Evolutionary conservation across 2,888 invertebrate species (phyloP).

Genomic region (Polymixis lichenea): DNA sequence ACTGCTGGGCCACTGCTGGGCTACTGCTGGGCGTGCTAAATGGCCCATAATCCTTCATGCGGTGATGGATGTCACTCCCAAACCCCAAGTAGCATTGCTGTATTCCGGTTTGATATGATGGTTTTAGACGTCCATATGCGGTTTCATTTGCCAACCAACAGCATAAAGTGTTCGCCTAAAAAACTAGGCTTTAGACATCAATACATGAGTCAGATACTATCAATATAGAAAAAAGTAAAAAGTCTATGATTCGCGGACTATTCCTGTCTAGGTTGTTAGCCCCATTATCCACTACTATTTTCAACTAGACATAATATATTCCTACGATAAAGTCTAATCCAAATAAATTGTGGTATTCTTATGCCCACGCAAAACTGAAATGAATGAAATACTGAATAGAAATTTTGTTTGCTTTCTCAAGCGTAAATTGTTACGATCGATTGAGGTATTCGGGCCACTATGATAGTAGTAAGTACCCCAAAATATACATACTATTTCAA

Average conservation of each 20-base stretch:
- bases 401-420: slow-evolving; percentile 33
- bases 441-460: slow-evolving; percentile 28
- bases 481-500: slow-evolving; percentile 3
- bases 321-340: slow-evolving; percentile 31
- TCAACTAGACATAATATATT: slow-evolving; percentile 32
- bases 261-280: slow-evolving; percentile 39
- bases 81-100: neutral
- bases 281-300: slow-evolving; percentile 42
- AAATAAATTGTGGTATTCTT: slow-evolving; percentile 53
- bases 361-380: slow-evolving; percentile 51
- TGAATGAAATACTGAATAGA: slow-evolving; percentile 57
- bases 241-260: slow-evolving; percentile 14
- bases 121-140: neutral
- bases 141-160: neutral
- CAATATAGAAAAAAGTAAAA: slow-evolving; percentile 15
- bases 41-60: too few species aligned
- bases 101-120: neutral
- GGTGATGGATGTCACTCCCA: too few species aligned
- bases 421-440: slow-evolving; percentile 29
- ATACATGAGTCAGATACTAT: neutral
- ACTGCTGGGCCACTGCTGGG: too few species aligned
- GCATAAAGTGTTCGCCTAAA: neutral
- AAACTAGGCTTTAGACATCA: neutral
- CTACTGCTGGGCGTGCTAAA: too few species aligned
- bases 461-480: neutral